phyloP scores from a whole-genome alignment of 2,888 invertebrate genomes.

The Lacanobia oleracea region DNA sequence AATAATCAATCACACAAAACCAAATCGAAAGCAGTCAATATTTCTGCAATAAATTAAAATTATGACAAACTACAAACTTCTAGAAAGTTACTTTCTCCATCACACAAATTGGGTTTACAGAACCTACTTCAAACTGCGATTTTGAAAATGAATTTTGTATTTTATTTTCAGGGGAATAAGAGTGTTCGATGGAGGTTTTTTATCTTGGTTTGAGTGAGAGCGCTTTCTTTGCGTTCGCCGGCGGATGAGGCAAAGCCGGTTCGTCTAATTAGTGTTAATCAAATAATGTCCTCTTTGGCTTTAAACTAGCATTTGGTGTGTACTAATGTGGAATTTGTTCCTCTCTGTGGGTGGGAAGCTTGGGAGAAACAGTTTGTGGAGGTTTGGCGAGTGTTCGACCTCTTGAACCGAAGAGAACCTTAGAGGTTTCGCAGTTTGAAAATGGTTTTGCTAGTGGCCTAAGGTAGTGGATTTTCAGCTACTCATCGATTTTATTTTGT shows the following conservation, averaged over 20 bases:
- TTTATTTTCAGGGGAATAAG: slow-evolving; percentile 61
- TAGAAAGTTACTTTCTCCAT: slow-evolving; percentile 84
- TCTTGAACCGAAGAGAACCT: neutral
- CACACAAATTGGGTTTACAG: slow-evolving; percentile 75
- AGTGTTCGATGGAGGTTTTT: slow-evolving; percentile 23
- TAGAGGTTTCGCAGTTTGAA: neutral
- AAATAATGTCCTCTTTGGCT: slow-evolving; percentile 86
- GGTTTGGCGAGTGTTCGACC: slow-evolving; percentile 17
- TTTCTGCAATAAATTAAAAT: slow-evolving; percentile 64
- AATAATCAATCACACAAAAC: slow-evolving; percentile 6
- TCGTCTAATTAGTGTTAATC: slow-evolving; percentile 89
- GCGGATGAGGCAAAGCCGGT: slow-evolving; percentile 82
- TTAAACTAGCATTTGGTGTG: slow-evolving; percentile 78
- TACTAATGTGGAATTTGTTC: slow-evolving; percentile 68
- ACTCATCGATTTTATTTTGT: no score
- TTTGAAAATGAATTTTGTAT: slow-evolving; percentile 57
- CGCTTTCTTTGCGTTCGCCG: slow-evolving; percentile 79
- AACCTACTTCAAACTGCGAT: slow-evolving; percentile 55
- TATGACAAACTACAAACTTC: slow-evolving; percentile 63
- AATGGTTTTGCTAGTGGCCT: neutral
- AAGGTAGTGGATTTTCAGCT: no score
- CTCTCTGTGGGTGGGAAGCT: slow-evolving; percentile 45
- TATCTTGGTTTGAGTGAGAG: slow-evolving; percentile 23
- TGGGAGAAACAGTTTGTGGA: slow-evolving; percentile 19
- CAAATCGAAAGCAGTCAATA: slow-evolving; percentile 29